Evolutionary conservation across 2,797 vertebrate species (phyloP).

Genomic region (Phylloscopus collybita): DNA sequence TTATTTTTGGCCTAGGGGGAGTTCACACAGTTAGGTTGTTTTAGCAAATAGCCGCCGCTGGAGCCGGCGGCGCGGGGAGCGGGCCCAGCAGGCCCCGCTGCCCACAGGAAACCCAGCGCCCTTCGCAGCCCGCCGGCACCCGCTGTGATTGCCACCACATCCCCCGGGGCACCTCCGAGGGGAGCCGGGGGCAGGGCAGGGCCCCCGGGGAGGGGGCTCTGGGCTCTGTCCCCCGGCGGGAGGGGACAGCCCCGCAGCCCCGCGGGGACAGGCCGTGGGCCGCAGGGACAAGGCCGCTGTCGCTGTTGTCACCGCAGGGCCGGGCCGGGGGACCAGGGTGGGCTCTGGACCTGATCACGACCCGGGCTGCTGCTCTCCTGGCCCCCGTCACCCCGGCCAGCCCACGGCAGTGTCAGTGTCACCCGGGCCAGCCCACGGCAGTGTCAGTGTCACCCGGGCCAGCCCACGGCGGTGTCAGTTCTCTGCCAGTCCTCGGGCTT

Average conservation of each 20-base stretch:
- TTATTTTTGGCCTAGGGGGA: constrained; percentile 62
- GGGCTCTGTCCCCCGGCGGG: neutral
- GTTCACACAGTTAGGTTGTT: constrained; percentile 63
- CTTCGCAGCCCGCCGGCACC: constrained; percentile 21
- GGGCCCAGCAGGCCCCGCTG: neutral
- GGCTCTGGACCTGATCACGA: rapidly evolving
- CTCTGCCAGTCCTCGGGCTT: neutral
- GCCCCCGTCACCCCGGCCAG: no score
- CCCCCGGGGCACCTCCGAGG: constrained; percentile 38
- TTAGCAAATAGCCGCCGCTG: constrained; percentile 57
- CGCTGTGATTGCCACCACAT: constrained; percentile 35
- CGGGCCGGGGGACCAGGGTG: rapidly evolving
- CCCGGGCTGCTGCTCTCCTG: neutral
- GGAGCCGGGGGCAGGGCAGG: neutral
- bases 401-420: no score
- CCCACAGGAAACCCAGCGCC: constrained; percentile 18
- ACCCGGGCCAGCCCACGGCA: no score
- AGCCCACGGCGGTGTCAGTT: no score
- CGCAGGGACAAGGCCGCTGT: rapidly evolving
- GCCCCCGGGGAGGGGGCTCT: neutral
- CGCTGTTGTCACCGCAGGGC: rapidly evolving
- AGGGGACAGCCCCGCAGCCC: neutral
- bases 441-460: no score
- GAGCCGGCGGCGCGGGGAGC: neutral
- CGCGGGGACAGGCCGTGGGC: rapidly evolving